Conservation (phyloP, 2,113 vertebrate species). For the Tenrec ecaudatus region DNA sequence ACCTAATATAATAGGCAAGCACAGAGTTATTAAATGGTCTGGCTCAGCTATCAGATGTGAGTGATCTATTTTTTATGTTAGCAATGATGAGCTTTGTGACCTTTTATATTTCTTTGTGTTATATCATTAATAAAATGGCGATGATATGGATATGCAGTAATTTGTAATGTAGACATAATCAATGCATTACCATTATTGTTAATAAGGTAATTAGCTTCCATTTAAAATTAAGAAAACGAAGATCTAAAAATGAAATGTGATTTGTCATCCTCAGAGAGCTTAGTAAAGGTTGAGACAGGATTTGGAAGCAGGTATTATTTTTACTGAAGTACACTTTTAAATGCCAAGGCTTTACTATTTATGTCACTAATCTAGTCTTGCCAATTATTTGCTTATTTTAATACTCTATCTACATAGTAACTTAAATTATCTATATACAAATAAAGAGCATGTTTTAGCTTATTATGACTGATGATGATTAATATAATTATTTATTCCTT, state of each 20-base stretch:
- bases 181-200: neutral
- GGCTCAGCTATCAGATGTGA: neutral
- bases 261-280: neutral
- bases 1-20: neutral
- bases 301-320: neutral
- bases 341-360: neutral
- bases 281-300: neutral
- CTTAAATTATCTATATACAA: neutral
- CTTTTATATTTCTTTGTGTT: neutral
- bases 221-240: conserved; percentile 5
- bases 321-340: neutral
- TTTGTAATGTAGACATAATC: neutral
- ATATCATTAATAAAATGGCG: neutral
- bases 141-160: neutral
- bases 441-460: neutral
- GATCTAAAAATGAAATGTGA: neutral
- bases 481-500: neutral
- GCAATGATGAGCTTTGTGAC: neutral
- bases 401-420: neutral
- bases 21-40: neutral
- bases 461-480: neutral
- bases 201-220: neutral
- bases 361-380: neutral
- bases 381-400: neutral
- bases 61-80: neutral